These are phyloP conservation scores for Nasonia oneida DNA, from an alignment of 2,888 invertebrate genomes.

Conservation along the genomic window DNA sequence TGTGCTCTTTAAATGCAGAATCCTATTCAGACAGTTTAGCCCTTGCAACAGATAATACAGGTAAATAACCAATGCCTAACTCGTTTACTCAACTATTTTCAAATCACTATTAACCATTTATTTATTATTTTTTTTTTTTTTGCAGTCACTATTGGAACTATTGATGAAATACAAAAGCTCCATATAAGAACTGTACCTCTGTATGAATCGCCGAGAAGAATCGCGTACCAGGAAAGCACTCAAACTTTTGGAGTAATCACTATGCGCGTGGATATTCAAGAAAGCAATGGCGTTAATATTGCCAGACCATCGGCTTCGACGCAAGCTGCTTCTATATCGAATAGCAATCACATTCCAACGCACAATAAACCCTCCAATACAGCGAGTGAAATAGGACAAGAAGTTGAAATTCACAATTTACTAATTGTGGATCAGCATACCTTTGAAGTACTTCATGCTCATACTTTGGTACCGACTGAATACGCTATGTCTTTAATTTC, in stretches of 20 bases:
- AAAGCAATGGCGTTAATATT: slow-evolving; percentile 84
- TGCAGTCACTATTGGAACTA: slow-evolving; percentile 94
- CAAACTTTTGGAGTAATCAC: slow-evolving; percentile 97
- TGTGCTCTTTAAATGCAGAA: slow-evolving; percentile 98
- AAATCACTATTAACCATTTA: neutral
- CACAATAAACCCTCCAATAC: slow-evolving; percentile 78
- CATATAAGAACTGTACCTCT: slow-evolving; percentile 97
- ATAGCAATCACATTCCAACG: slow-evolving; percentile 79
- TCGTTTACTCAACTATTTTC: no score
- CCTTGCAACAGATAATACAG: slow-evolving; percentile 90
- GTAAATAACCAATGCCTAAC: slow-evolving; percentile 35
- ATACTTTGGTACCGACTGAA: slow-evolving; percentile 94
- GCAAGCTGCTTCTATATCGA: slow-evolving; percentile 85
- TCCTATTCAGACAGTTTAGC: slow-evolving; percentile 97
- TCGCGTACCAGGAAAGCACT: slow-evolving; percentile 96
- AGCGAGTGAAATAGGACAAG: slow-evolving; percentile 85
- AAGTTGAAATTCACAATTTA: slow-evolving; percentile 94
- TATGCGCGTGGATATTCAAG: slow-evolving; percentile 92
- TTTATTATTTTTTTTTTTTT: slow-evolving; percentile 1
- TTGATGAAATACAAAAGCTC: slow-evolving; percentile 98
- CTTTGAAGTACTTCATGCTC: slow-evolving; percentile 97
- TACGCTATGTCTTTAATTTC: slow-evolving; percentile 95
- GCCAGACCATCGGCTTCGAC: slow-evolving; percentile 89
- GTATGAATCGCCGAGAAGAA: slow-evolving; percentile 95
- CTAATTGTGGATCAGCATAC: slow-evolving; percentile 97